phyloP scores from a whole-genome alignment of 2,797 vertebrate species.

The Vireo griseus region DNA sequence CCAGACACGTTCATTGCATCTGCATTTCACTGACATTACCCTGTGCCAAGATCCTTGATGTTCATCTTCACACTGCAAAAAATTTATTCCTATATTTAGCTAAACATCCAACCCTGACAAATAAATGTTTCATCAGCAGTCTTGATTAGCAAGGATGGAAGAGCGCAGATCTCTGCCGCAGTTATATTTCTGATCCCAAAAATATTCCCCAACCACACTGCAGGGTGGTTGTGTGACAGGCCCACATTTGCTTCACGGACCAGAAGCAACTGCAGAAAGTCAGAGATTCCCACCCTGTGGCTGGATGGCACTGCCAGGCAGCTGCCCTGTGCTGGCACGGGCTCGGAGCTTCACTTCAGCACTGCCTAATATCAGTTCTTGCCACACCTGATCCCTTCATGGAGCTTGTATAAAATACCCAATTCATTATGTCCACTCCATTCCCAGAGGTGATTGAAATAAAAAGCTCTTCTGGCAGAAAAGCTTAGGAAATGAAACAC shows the following conservation, averaged over 20 bases:
- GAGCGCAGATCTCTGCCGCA: background rate
- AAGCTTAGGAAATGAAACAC: constrained; percentile 64
- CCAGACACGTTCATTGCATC: background rate
- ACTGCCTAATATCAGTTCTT: background rate
- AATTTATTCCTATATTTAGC: constrained; percentile 46
- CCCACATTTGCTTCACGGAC: background rate
- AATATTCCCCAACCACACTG: background rate
- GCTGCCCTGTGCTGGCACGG: background rate
- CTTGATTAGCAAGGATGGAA: constrained; percentile 18
- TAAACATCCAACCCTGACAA: constrained; percentile 32
- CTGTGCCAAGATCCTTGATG: background rate
- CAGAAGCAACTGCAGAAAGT: background rate
- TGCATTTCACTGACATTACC: background rate
- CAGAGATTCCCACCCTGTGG: background rate
- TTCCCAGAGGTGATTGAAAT: constrained; percentile 36
- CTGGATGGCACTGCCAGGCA: background rate
- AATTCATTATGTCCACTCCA: constrained; percentile 49
- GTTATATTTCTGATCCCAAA: background rate
- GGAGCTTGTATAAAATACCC: background rate
- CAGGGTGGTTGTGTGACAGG: background rate
- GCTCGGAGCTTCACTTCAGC: fast-evolving
- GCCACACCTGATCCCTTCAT: constrained; percentile 7
- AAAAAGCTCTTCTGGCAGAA: constrained; percentile 60
- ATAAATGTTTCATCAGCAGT: constrained; percentile 28
- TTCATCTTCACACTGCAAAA: constrained; percentile 15